These are phyloP conservation scores for Musca domestica DNA, from an alignment of 1,140 invertebrate species.

Conservation along the genomic window DNA sequence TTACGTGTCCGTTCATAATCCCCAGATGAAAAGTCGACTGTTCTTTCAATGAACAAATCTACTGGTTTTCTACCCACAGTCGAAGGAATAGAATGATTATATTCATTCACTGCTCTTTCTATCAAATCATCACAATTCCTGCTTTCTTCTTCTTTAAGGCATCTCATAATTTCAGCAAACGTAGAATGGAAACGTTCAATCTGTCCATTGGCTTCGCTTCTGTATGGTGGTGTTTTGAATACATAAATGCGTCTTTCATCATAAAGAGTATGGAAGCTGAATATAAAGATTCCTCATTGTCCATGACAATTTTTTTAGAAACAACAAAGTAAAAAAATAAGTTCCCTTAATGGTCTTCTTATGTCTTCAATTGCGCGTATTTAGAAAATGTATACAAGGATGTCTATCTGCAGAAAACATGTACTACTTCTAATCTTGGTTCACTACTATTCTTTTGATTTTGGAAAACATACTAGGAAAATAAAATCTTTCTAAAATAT, in stretches of 20 bases:
- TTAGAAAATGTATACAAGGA: too few relatives aligned
- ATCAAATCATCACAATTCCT: not conserved
- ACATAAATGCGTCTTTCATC: not conserved
- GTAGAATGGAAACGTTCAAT: not conserved
- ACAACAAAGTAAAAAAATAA: not conserved
- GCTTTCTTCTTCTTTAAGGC: not conserved
- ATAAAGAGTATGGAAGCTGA: not conserved
- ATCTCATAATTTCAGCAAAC: not conserved
- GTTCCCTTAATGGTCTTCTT: not conserved
- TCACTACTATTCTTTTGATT: too few relatives aligned
- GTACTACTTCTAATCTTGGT: not conserved
- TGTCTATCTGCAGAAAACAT: not conserved
- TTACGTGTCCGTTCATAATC: too few relatives aligned
- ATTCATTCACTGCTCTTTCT: not conserved
- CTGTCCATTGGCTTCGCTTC: too few relatives aligned
- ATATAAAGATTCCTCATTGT: constrained; percentile 1
- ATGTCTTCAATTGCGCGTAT: not conserved
- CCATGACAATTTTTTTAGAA: not conserved
- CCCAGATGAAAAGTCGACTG: too few relatives aligned
- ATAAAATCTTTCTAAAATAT: not conserved
- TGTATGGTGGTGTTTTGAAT: too few relatives aligned
- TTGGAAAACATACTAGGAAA: not conserved
- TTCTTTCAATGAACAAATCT: too few relatives aligned
- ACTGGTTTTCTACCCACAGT: too few relatives aligned
- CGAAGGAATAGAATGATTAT: constrained; percentile 6